Evolutionary conservation across 2,797 vertebrate genomes (phyloP), one percentile per base, ranked within the genome.

Genomic region (Poeciliopsis presidionis): DNA sequence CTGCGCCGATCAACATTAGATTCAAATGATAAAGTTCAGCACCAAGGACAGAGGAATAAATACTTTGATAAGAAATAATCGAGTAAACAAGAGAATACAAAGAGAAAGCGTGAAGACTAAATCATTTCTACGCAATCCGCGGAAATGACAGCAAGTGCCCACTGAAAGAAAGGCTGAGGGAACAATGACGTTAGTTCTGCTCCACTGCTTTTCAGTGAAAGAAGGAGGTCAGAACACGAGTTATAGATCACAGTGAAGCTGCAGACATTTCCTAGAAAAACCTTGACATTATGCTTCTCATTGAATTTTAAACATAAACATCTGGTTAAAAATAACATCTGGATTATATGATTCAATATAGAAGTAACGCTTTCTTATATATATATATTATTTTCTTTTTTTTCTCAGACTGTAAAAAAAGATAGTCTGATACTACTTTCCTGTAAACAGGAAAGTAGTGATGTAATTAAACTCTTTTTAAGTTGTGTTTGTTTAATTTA

Each of bases 1-100:
- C 20, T 22, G 49, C 16, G 5, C 16, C 7, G n/a, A 72, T 84
- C 49, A 67, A 13, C 45, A 41, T 51, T 36, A n/a, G 25, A 25
- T 72, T 47, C 39, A 6, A 65, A 88, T 87, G 70, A 88, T 86
- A 46, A 0, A 71, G 41, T 90, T 93, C 93, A 94, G 93, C 89
- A 94, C 93, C 93, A 89, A 75, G 90, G 93, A 93, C 91, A 94
- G 93, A 91, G 88, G 81, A 74, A 43, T 13, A 0, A 20, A 7
- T 22, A 0, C 36, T 33, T 71, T 78, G 43, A 81, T 53, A 28
- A 74, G 63, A 55, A 16, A 28, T 71, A 30, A 80, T 81, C 43
- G 0, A 43, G 41, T 22, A 49, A 65, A 82, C 55, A 61, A 69
- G 73, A 76, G 2, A 28, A 1, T 22, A 33, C 28, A 61, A 53